A percentile compares a stretch with the other conserved stretches of the same genome.
Evolutionary conservation across 2,888 invertebrate genomes (phyloP).

Genomic region (Xylota segnis): DNA sequence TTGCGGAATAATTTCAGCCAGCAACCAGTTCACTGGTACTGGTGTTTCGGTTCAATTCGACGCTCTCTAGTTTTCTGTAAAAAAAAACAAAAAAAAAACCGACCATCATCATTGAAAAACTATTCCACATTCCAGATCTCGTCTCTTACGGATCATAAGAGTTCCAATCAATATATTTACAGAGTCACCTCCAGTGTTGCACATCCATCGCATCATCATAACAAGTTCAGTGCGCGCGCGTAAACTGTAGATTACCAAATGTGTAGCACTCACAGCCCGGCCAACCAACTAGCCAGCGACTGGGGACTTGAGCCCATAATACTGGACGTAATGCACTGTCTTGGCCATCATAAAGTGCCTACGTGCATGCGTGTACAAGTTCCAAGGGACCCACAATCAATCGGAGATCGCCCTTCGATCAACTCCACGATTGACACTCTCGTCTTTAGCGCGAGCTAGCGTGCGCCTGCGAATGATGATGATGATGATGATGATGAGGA

Average conservation of each 20-base stretch:
- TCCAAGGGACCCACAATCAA: constrained; percentile 75
- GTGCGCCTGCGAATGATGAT: constrained; percentile 52
- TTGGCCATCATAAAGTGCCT: constrained; percentile 57
- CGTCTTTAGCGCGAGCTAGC: constrained; percentile 63
- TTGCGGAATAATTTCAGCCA: constrained; percentile 23
- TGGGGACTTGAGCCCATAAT: constrained; percentile 32
- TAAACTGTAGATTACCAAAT: constrained; percentile 73
- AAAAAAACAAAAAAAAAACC: neutral
- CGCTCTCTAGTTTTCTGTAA: constrained; percentile 2
- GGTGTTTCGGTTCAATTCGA: constrained; percentile 7
- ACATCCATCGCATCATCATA: constrained; percentile 70
- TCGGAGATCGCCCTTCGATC: constrained; percentile 74
- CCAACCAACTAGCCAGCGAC: constrained; percentile 38
- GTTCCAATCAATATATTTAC: constrained; percentile 74
- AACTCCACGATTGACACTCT: constrained; percentile 71
- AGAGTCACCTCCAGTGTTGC: constrained; percentile 64
- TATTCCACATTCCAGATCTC: constrained; percentile 70
- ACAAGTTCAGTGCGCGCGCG: constrained; percentile 70
- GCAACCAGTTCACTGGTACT: constrained; percentile 32
- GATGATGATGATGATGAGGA: constrained; percentile 55
- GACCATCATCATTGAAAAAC: constrained; percentile 38
- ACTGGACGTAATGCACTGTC: constrained; percentile 63
- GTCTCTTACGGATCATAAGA: constrained; percentile 68
- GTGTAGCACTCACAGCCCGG: constrained; percentile 38
- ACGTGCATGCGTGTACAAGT: constrained; percentile 57